Base-by-base conservation (phyloP, 2,888 invertebrate species). In the Megastigmus dorsalis region DNA sequence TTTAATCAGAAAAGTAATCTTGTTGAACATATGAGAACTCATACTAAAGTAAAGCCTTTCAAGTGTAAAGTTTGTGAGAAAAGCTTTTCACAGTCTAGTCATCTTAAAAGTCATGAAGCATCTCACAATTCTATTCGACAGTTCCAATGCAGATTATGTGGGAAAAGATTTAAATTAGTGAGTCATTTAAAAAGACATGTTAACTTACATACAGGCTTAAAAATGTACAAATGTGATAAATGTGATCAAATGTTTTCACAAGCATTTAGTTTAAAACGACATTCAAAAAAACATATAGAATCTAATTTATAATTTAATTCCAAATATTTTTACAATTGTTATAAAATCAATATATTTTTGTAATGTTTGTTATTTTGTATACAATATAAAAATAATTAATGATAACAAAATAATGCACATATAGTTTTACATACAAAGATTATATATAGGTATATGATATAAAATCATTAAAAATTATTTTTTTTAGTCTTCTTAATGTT, bases 241-340 rank as follows among this genome's bases (percentile, higher is more conserved):
- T 91, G 91, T 80, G 84, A 89, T 63, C 88, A 90, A 77, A 83
- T 88, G 41, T 90, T 91, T 79, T 84, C 89, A 1, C 89, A 89
- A 67, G 88, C 89, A 52, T 89, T 89, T 57, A 89, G 89, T 52
- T 84, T 91, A 26, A 88, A 89, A 50, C 85, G 90, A 76, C 91
- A 91, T 77, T 86, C 89, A 63, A 89, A 89, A 69, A 87, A 86
- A 9, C 91, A 91, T 77, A 10, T n/a, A 7, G 73, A 73, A 65
- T 52, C 33, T 30, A 76, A 63, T 68, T 65, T 30, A 36, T 43
- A 30, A 69, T 54, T 38, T 43, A 15, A 6, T 52, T 28, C n/a
- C n/a, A n/a, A n/a, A 43, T 41, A 23, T 38, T 71, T 38, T 36
- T 30, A 33, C 33, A 43, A 43, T 18, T 50, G 1, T 48, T 36